A percentile compares a stretch with the other conserved stretches of the same genome.
phyloP scores from a whole-genome alignment of 2,113 vertebrate species.

The Paramormyrops kingsleyae region DNA sequence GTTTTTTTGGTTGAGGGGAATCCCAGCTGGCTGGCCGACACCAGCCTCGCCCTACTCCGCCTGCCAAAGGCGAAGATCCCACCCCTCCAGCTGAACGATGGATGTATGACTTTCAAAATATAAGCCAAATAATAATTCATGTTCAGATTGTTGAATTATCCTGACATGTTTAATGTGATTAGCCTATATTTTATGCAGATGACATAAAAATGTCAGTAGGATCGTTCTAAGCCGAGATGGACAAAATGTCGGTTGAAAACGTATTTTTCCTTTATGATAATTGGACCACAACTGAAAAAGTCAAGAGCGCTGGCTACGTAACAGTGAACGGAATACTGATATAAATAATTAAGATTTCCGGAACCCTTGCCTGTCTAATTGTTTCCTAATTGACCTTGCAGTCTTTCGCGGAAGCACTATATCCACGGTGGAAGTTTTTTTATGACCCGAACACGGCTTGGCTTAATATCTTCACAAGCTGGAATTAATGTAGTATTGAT shows the following conservation, averaged over 20 bases:
- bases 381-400: constrained; percentile 84
- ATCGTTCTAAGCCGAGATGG: neutral
- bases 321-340: neutral
- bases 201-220: neutral
- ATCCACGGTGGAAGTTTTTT: constrained; percentile 73
- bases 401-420: constrained; percentile 74
- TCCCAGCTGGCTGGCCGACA: neutral
- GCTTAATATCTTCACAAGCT: constrained; percentile 97
- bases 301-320: neutral
- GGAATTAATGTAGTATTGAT: constrained; percentile 99
- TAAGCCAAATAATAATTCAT: neutral
- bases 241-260: neutral
- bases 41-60: neutral
- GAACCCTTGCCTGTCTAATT: constrained; percentile 83
- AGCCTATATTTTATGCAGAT: neutral
- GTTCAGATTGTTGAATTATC: neutral
- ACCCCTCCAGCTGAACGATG: neutral
- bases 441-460: constrained; percentile 78
- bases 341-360: constrained; percentile 71
- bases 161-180: neutral
- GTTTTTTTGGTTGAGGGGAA: neutral
- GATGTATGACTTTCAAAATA: neutral
- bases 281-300: neutral
- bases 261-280: neutral
- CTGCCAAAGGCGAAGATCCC: neutral